Conservation (phyloP, 2,113 vertebrate species). For the Orthonyx spaldingii region DNA sequence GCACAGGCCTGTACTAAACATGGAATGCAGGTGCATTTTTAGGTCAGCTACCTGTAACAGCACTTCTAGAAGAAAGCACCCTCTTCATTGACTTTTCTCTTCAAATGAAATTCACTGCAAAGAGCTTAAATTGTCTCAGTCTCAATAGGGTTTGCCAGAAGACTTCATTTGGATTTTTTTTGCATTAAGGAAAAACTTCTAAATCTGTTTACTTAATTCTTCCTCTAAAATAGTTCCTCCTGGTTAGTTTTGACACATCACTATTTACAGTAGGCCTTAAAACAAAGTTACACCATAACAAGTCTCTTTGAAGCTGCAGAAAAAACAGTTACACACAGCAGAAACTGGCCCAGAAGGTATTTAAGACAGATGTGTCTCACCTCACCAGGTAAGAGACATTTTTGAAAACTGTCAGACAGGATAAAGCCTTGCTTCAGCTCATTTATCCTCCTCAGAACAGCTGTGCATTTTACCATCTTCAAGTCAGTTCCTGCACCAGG, state of each 20-base stretch:
- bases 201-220: background rate
- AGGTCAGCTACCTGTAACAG: background rate
- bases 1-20: background rate
- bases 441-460: background rate
- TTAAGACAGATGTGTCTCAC: background rate
- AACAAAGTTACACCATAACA: background rate
- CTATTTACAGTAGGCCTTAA: background rate
- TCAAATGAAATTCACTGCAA: background rate
- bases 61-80: background rate
- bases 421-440: background rate
- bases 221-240: background rate
- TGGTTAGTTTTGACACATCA: background rate
- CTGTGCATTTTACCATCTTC: background rate
- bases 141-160: background rate
- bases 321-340: background rate
- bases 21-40: constrained; percentile 21
- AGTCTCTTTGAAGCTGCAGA: background rate
- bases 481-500: background rate
- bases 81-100: background rate
- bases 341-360: background rate
- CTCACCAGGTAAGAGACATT: background rate
- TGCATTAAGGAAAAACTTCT: background rate
- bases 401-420: background rate
- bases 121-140: background rate
- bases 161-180: background rate